Evolutionary conservation across 2,888 invertebrate species (phyloP), one percentile per base, ranked within the genome.

Genomic region (Acleris cristana): DNA sequence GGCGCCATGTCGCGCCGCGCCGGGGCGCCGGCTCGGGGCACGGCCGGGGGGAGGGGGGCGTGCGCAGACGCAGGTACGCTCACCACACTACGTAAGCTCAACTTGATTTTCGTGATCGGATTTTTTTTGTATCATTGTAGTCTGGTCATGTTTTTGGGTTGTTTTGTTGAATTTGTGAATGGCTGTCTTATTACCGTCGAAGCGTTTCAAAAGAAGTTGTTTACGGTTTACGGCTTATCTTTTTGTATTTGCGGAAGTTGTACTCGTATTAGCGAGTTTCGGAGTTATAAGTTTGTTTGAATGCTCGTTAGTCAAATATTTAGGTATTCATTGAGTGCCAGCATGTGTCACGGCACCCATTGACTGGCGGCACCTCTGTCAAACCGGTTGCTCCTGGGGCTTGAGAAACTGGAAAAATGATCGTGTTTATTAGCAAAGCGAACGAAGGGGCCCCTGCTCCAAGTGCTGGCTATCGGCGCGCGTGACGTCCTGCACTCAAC

Each of bases 151-250:
- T 85, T 90, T 89, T 89, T 86, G 84, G 85, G 85, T 81, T 81
- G 86, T 87, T 89, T 88, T 89, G 89, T 89, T 84, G 83, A 83
- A 86, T 89, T 89, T 88, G 88, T 91, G 90, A 91, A 91, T 90
- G 90, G 86, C 81, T 71, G 67, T 72, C 71, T 73, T 72, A 70
- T 76, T 74, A 73, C 70, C 73, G 73, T 55, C 62, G 70, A 73
- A 82, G 78, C 75, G 76, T 78, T 80, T 69, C 70, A 72, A 80
- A 79, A 75, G 68, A 69, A 75, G 75, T 81, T 76, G 79, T 81
- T 78, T 79, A 79, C 76, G 75, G 74, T 76, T 72, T 75, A 73
- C 69, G n/a, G 40, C 40, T 40, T 40, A 40, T 40, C 71, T 78
- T 74, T 77, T 78, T 78, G 74, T 76, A 69, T 30, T 10, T 64